Conservation (phyloP, 2,797 vertebrate genomes). For the Rhodeus uyekii region DNA sequence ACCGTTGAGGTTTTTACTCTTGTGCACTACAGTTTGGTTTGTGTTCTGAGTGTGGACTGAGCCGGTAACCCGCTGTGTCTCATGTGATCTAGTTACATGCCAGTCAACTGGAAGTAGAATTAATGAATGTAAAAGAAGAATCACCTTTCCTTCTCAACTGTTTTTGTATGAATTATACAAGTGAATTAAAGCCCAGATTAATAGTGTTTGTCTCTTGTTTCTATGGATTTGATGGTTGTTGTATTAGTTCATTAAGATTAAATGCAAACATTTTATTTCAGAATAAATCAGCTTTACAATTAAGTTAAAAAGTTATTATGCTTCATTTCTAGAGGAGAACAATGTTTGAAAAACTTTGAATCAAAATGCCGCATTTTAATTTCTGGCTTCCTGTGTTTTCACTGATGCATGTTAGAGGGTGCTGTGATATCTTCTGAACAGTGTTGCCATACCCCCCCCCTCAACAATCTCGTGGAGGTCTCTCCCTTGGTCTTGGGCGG, state of each 20-base stretch:
- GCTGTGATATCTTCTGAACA: too few species aligned
- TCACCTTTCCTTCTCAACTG: constrained; percentile 63
- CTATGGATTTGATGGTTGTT: background rate
- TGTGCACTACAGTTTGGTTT: constrained; percentile 40
- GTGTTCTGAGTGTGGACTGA: constrained; percentile 52
- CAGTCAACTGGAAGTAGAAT: constrained; percentile 68
- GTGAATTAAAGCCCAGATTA: constrained; percentile 62
- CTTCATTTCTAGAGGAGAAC: background rate
- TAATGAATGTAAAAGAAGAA: constrained; percentile 77
- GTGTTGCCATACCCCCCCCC: too few species aligned
- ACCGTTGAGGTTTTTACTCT: constrained; percentile 16
- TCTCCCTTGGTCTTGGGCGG: too few species aligned
- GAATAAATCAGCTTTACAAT: background rate
- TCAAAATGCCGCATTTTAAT: too few species aligned
- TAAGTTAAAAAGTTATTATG: background rate
- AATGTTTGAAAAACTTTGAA: background rate
- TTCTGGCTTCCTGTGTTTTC: too few species aligned
- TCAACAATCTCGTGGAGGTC: too few species aligned
- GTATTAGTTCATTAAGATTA: background rate
- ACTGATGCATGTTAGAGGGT: too few species aligned
- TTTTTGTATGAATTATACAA: constrained; percentile 62
- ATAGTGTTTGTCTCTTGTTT: constrained; percentile 36
- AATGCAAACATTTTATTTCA: background rate
- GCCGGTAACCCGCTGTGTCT: constrained; percentile 31
- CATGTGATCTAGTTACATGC: constrained; percentile 55